phyloP scores from a whole-genome alignment of 2,113 vertebrate genomes.

The Cephalophus harveyi region DNA sequence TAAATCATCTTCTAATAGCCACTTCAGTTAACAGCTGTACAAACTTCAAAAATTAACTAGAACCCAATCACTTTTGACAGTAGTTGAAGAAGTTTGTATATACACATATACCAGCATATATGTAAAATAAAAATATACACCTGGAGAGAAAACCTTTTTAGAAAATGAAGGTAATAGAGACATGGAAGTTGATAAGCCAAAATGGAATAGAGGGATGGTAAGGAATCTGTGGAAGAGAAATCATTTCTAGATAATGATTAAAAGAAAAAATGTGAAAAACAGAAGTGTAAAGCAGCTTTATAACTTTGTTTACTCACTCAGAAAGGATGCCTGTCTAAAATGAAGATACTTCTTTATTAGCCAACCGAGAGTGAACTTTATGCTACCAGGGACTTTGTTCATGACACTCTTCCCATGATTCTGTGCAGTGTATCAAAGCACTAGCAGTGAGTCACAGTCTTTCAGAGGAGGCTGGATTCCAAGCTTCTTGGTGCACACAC shows the following conservation, averaged over 20 bases:
- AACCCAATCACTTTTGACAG: constrained; percentile 51
- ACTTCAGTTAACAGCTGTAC: constrained; percentile 68
- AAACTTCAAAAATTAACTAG: constrained; percentile 38
- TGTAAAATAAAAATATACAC: constrained; percentile 39
- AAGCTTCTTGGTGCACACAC: not conserved
- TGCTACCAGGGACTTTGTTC: not conserved
- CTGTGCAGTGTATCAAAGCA: not conserved
- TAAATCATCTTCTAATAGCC: constrained; percentile 57
- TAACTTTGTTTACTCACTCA: not conserved
- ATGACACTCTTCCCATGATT: not conserved
- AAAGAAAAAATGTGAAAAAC: not conserved
- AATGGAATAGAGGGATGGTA: not conserved
- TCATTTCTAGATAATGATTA: not conserved
- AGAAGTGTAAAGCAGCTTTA: not conserved
- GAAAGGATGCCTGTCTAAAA: not conserved
- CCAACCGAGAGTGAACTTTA: not conserved
- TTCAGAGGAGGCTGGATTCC: not conserved
- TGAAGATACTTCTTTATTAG: not conserved
- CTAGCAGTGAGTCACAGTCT: not conserved
- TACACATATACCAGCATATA: constrained; percentile 16
- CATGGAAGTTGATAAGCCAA: not conserved
- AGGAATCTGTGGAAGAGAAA: not conserved
- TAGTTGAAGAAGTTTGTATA: constrained; percentile 46
- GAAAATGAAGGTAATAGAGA: not conserved
- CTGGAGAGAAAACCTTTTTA: not conserved